Evolutionary conservation across 2,113 vertebrate species (phyloP).

Genomic region (Garra rufa): DNA sequence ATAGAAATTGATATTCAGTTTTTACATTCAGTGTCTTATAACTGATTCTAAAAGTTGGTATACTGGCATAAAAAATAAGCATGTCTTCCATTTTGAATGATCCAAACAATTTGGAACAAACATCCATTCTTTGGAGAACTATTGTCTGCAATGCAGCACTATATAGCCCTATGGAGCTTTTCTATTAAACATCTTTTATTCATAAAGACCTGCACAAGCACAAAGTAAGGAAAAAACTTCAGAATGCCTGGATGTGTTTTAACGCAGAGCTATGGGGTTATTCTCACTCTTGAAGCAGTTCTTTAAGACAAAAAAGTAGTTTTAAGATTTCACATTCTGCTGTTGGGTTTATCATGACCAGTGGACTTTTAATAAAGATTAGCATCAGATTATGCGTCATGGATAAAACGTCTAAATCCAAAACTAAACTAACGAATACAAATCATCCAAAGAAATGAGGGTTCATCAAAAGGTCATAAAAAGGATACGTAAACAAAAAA

Average conservation of each 20-base stretch:
- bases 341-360: not conserved
- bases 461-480: conserved; percentile 2
- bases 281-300: not conserved
- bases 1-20: no score
- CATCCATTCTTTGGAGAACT: not conserved
- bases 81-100: not conserved
- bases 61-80: not conserved
- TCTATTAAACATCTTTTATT: conserved; percentile 9
- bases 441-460: not conserved
- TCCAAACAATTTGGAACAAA: not conserved
- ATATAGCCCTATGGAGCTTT: not conserved
- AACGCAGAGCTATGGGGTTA: not conserved
- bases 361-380: not conserved
- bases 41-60: no score
- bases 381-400: not conserved
- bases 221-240: not conserved
- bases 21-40: no score
- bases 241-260: not conserved
- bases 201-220: conserved; percentile 11
- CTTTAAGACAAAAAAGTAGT: not conserved
- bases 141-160: not conserved
- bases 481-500: not conserved
- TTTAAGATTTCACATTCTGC: not conserved
- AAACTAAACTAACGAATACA: not conserved
- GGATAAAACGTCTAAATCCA: not conserved